Percentiles rank a stretch among this genome's conserved stretches.
phyloP scores from a whole-genome alignment of 2,888 invertebrate species.

The Saturnia japonica region DNA sequence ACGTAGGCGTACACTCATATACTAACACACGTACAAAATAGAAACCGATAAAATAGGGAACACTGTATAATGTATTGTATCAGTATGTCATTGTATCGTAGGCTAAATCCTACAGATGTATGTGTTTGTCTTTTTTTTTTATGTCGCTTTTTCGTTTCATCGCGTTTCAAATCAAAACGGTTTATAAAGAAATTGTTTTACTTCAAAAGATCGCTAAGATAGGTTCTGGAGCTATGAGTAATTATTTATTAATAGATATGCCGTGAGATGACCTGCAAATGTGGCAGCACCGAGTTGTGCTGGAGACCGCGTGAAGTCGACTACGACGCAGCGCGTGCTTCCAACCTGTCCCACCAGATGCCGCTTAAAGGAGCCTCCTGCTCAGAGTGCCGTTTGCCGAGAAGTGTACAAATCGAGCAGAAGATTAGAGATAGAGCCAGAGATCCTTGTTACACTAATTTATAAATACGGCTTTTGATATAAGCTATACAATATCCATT shows the following conservation, averaged over 20 bases:
- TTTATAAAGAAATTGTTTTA: too few relatives aligned
- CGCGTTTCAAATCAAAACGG: too few relatives aligned
- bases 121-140: too few relatives aligned
- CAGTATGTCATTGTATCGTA: too few relatives aligned
- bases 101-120: too few relatives aligned
- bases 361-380: slow-evolving; percentile 48
- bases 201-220: background rate
- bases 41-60: too few relatives aligned
- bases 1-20: too few relatives aligned
- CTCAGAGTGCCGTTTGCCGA: slow-evolving; percentile 46
- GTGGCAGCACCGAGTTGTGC: slow-evolving; percentile 59
- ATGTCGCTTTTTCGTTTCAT: too few relatives aligned
- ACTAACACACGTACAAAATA: too few relatives aligned
- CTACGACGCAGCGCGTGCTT: slow-evolving; percentile 59
- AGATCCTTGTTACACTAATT: slow-evolving; percentile 31
- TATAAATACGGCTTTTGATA: background rate
- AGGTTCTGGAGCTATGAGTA: background rate
- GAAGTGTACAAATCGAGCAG: slow-evolving; percentile 58
- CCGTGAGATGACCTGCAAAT: slow-evolving; percentile 66
- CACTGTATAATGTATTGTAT: too few relatives aligned
- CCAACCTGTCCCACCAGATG: slow-evolving; percentile 59
- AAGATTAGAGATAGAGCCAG: slow-evolving; percentile 40
- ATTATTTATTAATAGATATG: slow-evolving; percentile 55
- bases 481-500: background rate
- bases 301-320: slow-evolving; percentile 65